Evolutionary conservation across 1,140 invertebrate species (phyloP), one percentile per base, ranked within the genome.

Genomic region (Metopolophium dirhodum): DNA sequence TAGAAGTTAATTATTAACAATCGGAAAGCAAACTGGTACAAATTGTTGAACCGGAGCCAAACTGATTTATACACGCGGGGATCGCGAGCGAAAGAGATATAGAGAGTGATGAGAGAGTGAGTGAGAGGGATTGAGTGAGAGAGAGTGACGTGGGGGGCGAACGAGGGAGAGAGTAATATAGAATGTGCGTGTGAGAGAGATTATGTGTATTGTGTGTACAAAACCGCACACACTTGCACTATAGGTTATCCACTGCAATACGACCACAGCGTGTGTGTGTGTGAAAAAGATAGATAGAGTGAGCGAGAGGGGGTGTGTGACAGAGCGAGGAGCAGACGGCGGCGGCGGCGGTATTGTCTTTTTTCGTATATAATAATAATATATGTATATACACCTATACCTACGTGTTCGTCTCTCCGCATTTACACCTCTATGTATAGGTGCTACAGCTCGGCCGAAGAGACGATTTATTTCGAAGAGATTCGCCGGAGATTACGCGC

Each of bases 11-110:
- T 90, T 90, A 90, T 90, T 90, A 47, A 90, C 89, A 57, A 90
- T 90, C 57, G 89, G 37, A 68, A 90, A 90, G 57, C 89, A 41
- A 90, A 90, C 89, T 90, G 54, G 89, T 90, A 90, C 89, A 90
- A 90, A 90, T 90, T 90, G 89, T 90, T 90, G 89, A 90, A 90
- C 89, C 89, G 89, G 37, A 90, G 89, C 89, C 89, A 90, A 90
- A 90, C 89, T 68, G 89, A 90, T 90, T 90, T 90, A 90, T 90
- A 90, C 54, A 85, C 82, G 2, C 9, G 18, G 87, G 35, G n/a
- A 77, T n/a, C 30, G n/a, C n/a, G 61, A 77, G 61, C 9, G 61
- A 88, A 37, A 51, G 86, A 88, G 45, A 88, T 14, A 23, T 49
- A 49, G 8, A 49, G 47, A 11, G 47, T 7, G 14, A n/a, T 18